Evolutionary conservation across 2,888 invertebrate genomes (phyloP).

Genomic region (Phlogophora meticulosa): DNA sequence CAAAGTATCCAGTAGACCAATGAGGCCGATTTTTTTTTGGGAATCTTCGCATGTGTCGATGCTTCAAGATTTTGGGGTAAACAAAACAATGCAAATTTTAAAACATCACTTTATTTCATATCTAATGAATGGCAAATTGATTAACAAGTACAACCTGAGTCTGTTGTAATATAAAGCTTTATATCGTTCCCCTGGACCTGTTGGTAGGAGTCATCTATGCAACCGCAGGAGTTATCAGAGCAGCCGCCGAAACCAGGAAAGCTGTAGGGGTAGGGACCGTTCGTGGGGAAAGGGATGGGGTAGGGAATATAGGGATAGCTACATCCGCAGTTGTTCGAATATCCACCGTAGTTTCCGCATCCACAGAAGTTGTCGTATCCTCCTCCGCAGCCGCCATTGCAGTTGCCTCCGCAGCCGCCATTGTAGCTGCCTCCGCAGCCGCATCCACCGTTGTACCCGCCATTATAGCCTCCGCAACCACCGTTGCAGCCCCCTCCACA

Average conservation of each 20-base stretch:
- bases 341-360: constrained; percentile 10
- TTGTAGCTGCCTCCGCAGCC: constrained; percentile 3
- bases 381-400: constrained; percentile 7
- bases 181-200: constrained; percentile 36
- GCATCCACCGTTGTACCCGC: constrained; percentile 5
- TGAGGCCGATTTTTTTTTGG: too few relatives aligned
- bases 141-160: constrained; percentile 14
- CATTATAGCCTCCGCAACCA: constrained; percentile 10
- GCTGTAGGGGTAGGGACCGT: constrained; percentile 17
- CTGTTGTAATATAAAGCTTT: constrained; percentile 54
- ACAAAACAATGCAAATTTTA: constrained; percentile 27
- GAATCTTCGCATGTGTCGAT: too few relatives aligned
- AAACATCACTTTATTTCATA: constrained; percentile 33
- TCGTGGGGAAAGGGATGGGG: constrained; percentile 51
- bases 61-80: too few relatives aligned
- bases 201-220: constrained; percentile 23
- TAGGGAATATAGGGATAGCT: constrained; percentile 51
- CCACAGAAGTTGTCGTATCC: constrained; percentile 1
- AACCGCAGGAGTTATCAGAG: constrained; percentile 30
- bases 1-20: too few relatives aligned
- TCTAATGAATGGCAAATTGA: neutral
- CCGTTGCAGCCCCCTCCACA: constrained; percentile 50
- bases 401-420: constrained; percentile 9
- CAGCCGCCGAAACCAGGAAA: constrained; percentile 24
- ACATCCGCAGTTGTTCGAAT: constrained; percentile 33